Base-by-base conservation (phyloP, 2,888 invertebrate genomes). In the Teinopalpus imperialis region DNA sequence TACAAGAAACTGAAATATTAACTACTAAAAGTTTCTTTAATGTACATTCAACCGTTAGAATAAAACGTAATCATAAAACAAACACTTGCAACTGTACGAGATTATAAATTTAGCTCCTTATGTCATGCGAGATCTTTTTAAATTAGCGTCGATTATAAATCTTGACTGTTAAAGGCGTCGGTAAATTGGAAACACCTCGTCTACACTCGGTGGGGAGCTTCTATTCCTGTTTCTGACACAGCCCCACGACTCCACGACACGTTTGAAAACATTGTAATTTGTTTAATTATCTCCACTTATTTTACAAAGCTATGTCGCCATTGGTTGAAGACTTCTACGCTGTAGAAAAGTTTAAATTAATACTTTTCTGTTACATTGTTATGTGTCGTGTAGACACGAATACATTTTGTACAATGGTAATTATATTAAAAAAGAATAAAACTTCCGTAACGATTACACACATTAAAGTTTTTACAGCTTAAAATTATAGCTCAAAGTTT, bases 211-310 rank as follows among this genome's bases (percentile, higher is more conserved):
- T 66, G 66, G 71, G 75, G 53, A 56, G 69, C 63, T 57, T 78
- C 83, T 85, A 85, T 85, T 85, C 75, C 81, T 86, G 87, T 68
- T 63, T 55, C 60, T 86, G 87, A 85, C 86, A 77, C 70, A 63
- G 64, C 66, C 63, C 16, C 18, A 30, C 30, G 16, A 45, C 56
- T 43, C 51, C 67, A 53, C 63, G 69, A 69, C 64, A 57, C 67
- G 56, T 76, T 81, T 74, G 65, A 67, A 73, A 73, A 76, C 80
- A 73, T 71, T 63, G 59, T 68, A 63, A 62, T 67, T 70, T 68
- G 66, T 66, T 75, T 85, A 81, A 76, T 70, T 46, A 46, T 46
- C 23, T 35, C 18, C 13, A 43, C n/a, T 27, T 24, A 26, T 47
- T 43, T 75, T 66, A 70, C 23, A 35, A 14, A 24, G 16, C 2